A percentile compares a stretch with the other conserved stretches of the same genome.
Conservation (phyloP, 2,113 vertebrate species). For the Corythornis madagascariensis region DNA sequence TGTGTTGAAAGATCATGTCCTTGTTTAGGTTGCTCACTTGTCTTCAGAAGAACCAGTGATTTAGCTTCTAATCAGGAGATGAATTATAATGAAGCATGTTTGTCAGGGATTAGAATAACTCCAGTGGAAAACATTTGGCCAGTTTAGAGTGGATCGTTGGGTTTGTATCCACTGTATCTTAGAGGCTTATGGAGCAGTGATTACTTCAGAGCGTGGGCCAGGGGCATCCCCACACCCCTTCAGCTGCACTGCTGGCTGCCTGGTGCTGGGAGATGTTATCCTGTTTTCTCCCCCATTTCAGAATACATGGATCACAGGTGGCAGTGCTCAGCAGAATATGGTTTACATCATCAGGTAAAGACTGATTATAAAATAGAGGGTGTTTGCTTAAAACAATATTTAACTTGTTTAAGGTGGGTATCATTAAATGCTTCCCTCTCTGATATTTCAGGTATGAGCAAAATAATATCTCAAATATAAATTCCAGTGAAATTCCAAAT, state of each 20-base stretch:
- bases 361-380: background rate
- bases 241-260: background rate
- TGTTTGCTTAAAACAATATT: background rate
- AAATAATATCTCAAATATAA: background rate
- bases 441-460: background rate
- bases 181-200: background rate
- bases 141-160: background rate
- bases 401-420: background rate
- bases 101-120: background rate
- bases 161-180: accelerated
- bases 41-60: background rate
- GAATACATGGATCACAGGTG: background rate
- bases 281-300: background rate
- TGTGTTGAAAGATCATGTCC: background rate
- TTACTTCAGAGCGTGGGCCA: accelerated
- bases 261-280: background rate
- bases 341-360: background rate
- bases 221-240: background rate
- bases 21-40: background rate
- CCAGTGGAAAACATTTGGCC: background rate
- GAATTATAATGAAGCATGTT: background rate
- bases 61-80: background rate
- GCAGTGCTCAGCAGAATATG: background rate
- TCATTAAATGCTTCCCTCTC: background rate
- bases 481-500: background rate